Percentiles rank a stretch among this genome's conserved stretches.
phyloP scores from a whole-genome alignment of 2,888 invertebrate genomes.

The Oligia fasciuncula region DNA sequence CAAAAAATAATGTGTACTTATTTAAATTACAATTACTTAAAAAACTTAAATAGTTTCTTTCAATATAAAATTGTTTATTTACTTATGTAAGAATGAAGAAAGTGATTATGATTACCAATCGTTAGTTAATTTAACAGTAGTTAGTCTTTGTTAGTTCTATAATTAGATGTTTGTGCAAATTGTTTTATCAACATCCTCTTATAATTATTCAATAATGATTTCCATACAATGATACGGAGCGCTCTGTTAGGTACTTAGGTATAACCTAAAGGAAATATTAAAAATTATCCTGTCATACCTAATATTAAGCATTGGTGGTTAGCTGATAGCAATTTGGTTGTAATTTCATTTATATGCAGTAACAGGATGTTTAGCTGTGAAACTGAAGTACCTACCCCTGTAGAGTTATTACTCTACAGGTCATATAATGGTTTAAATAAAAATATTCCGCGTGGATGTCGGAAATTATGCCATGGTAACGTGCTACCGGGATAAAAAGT shows the following conservation, averaged over 20 bases:
- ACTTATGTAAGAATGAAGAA: background rate
- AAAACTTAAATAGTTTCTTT: background rate
- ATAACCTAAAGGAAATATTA: constrained; percentile 48
- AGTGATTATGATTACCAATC: constrained; percentile 2
- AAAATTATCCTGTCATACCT: constrained; percentile 47
- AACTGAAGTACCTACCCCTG: background rate
- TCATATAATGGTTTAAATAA: constrained; percentile 2
- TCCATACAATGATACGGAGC: constrained; percentile 41
- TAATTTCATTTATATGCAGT: constrained; percentile 47
- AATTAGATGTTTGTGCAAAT: constrained; percentile 30
- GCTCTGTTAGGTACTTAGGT: constrained; percentile 8
- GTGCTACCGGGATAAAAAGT: too few species aligned
- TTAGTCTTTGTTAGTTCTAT: constrained; percentile 23
- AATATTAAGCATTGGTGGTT: constrained; percentile 12
- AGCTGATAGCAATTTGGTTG: constrained; percentile 38
- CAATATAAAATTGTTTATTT: constrained; percentile 10
- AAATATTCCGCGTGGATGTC: background rate
- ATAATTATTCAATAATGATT: constrained; percentile 47
- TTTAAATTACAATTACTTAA: constrained; percentile 4
- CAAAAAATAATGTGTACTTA: constrained; percentile 1
- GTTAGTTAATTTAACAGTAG: constrained; percentile 11
- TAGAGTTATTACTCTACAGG: background rate
- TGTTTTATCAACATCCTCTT: constrained; percentile 43
- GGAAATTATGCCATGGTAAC: background rate
- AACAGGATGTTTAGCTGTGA: constrained; percentile 41